Base-by-base conservation (phyloP, 2,113 vertebrate genomes). In the Gasterosteus nipponicus region DNA sequence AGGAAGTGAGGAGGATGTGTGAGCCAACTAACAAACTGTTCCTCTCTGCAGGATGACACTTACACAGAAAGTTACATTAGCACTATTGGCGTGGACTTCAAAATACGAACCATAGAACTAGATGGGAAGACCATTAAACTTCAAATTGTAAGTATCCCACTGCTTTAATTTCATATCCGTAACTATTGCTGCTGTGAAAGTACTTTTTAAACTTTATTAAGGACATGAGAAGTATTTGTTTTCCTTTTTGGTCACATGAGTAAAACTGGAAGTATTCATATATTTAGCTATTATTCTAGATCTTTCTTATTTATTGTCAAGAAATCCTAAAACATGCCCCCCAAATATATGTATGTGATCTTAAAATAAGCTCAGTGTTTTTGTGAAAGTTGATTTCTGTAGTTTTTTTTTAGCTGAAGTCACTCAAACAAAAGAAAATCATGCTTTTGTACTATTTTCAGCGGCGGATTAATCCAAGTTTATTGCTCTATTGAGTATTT, bases 41-140 rank as follows among this genome's bases (percentile, higher is more conserved):
- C 74, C 33, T 78, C 73, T 90, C 69, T 86, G 67, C 92, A 99
- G 98, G 98, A 99, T 95, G 97, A 99, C 90, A 99, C 98, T 19
- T 99, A 99, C 88, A 99, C 98, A 94, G 98, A 99, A 96, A 99
- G 98, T 90, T 99, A 99, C 92, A 99, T 99, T 95, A 99, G 97
- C 94, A 99, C 98, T 84, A 99, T 99, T 86, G 98, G 97, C 86
- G 98, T 99, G 95, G 98, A 99, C 94, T 99, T 99, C 95, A 99
- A 99, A 97, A 99, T 99, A 95, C 95, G 98, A 94, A 99, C 98
- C 94, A 99, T 99, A 96, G 98, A 99, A 92, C 94, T 99, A 94
- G 98, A 99, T 89, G 97, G 98, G 82, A 99, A 99, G 94, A 99
- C 98, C 81, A 99, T 99, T 94, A 99, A 99, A 92, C 98, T 99